Conservation (phyloP, 2,888 invertebrate genomes). For the Heliconius sara region DNA sequence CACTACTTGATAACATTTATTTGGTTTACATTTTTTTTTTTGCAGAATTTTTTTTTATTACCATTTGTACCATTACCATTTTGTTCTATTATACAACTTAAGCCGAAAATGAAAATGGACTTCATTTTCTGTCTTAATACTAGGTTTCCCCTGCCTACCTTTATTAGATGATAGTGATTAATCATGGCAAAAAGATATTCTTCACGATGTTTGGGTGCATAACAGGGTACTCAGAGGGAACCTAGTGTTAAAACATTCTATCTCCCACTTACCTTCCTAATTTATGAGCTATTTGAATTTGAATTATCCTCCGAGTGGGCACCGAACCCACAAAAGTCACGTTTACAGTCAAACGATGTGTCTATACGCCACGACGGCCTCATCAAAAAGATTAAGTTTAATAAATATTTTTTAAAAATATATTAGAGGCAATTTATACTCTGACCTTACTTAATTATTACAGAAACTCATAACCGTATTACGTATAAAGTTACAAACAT, state of each 20-base stretch:
- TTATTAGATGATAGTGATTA: too few relatives aligned
- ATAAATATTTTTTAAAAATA: neutral
- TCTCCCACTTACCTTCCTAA: neutral
- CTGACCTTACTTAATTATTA: slow-evolving; percentile 26
- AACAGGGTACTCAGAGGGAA: neutral
- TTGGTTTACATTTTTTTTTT: neutral
- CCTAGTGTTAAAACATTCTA: neutral
- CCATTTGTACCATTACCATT: too few relatives aligned
- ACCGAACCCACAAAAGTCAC: neutral
- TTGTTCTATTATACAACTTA: too few relatives aligned
- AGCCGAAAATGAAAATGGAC: too few relatives aligned
- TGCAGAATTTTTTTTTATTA: neutral
- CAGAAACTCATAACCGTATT: slow-evolving; percentile 35
- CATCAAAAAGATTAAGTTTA: neutral
- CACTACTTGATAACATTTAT: neutral
- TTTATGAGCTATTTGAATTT: neutral
- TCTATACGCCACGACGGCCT: too few relatives aligned
- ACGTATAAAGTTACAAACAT: neutral
- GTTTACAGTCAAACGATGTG: neutral
- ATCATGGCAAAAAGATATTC: too few relatives aligned
- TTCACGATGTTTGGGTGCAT: too few relatives aligned
- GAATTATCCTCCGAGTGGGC: neutral
- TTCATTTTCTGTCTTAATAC: too few relatives aligned
- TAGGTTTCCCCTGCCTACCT: too few relatives aligned
- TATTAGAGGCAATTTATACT: slow-evolving; percentile 1